These are phyloP conservation scores for Falcunculus frontatus DNA, from an alignment of 2,113 vertebrate genomes.

Conservation along the genomic window DNA sequence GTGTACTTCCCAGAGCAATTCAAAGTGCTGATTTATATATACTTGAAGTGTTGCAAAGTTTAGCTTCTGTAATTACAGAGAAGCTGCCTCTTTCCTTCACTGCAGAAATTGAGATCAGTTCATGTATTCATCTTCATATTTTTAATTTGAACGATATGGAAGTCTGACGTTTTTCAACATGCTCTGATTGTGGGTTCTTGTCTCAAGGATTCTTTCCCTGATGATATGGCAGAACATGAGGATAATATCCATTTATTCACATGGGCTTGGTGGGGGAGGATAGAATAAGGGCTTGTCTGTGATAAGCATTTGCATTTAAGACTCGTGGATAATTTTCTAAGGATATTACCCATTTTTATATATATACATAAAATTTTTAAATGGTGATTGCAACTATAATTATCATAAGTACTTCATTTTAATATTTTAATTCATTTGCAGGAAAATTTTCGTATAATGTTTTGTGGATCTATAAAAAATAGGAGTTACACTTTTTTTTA, in stretches of 20 bases:
- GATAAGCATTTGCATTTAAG: background rate
- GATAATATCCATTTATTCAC: background rate
- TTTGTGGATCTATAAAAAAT: background rate
- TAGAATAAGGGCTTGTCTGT: background rate
- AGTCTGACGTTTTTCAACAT: conserved; percentile 37
- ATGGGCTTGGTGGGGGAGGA: background rate
- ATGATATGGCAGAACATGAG: background rate
- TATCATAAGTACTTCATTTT: background rate
- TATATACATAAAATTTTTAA: background rate
- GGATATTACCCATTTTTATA: background rate
- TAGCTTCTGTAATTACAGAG: conserved; percentile 56
- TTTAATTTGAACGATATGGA: conserved; percentile 44
- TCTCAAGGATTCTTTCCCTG: conserved; percentile 11
- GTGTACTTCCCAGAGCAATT: background rate
- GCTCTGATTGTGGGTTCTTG: conserved; percentile 28
- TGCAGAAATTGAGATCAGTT: conserved; percentile 18
- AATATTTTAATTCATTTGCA: background rate
- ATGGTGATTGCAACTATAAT: background rate
- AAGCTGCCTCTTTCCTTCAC: conserved; percentile 16
- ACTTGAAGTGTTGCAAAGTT: conserved; percentile 58
- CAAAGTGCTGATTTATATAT: conserved; percentile 12
- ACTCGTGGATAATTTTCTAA: background rate
- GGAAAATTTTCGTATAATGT: background rate
- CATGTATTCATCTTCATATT: conserved; percentile 22
- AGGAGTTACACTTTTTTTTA: background rate